A percentile compares a stretch with the other conserved stretches of the same genome.
These are phyloP conservation scores for Lepidochrysops patricia DNA, from an alignment of 2,888 invertebrate genomes.

Conservation along the genomic window DNA sequence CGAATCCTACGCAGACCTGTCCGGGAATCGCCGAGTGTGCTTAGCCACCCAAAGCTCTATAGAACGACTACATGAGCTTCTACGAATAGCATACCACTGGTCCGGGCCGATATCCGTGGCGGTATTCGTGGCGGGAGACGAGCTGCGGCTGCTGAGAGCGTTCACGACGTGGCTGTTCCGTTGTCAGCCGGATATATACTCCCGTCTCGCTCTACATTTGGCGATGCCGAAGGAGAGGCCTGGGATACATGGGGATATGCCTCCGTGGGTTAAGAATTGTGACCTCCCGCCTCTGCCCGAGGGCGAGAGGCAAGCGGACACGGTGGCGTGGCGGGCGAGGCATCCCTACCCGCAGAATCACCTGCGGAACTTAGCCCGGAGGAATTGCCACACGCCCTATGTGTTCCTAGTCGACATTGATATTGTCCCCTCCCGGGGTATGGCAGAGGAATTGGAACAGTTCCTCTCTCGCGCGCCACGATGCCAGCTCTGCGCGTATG, in stretches of 20 bases:
- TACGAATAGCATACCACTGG: slow-evolving; percentile 88
- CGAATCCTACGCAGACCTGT: slow-evolving; percentile 76
- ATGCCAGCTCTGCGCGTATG: slow-evolving; percentile 84
- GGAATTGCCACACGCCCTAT: slow-evolving; percentile 86
- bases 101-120: slow-evolving; percentile 89
- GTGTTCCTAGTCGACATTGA: slow-evolving; percentile 92
- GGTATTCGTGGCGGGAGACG: slow-evolving; percentile 85
- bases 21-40: slow-evolving; percentile 77
- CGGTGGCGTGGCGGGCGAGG: slow-evolving; percentile 81
- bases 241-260: slow-evolving; percentile 77
- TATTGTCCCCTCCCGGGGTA: slow-evolving; percentile 85
- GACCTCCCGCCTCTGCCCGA: slow-evolving; percentile 79
- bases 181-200: slow-evolving; percentile 82
- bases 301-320: slow-evolving; percentile 75
- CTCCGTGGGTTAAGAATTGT: slow-evolving; percentile 76
- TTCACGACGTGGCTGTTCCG: slow-evolving; percentile 84
- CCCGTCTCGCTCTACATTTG: slow-evolving; percentile 84
- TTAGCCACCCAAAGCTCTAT: slow-evolving; percentile 91
- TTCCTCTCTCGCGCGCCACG: slow-evolving; percentile 78
- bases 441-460: slow-evolving; percentile 80
- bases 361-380: slow-evolving; percentile 88
- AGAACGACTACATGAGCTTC: slow-evolving; percentile 84
- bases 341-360: slow-evolving; percentile 93
- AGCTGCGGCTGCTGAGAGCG: slow-evolving; percentile 80
- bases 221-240: slow-evolving; percentile 78